phyloP scores from a whole-genome alignment of 2,888 invertebrate genomes.

The Cyrtodaria siliqua region DNA sequence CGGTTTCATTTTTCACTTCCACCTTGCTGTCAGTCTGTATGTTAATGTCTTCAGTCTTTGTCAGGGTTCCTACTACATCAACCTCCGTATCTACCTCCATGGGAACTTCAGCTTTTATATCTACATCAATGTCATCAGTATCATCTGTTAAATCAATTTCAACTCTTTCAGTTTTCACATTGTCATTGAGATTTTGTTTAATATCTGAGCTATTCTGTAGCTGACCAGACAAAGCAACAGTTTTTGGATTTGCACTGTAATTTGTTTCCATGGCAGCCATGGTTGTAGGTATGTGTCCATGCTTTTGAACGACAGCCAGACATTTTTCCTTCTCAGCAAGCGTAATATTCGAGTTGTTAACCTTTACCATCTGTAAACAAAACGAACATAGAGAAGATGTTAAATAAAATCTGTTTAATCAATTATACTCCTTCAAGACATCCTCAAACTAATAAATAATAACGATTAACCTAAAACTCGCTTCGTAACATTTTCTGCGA shows the following conservation, averaged over 20 bases:
- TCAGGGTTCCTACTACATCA: background rate
- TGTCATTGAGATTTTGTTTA: conserved; percentile 1
- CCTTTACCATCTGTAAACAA: conserved; percentile 80
- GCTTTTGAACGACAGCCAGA: conserved; percentile 65
- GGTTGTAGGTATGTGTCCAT: conserved; percentile 32
- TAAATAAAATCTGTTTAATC: too few species aligned
- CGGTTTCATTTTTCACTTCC: conserved; percentile 1
- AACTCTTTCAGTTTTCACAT: conserved; percentile 5
- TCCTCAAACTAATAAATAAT: too few species aligned
- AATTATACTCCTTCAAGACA: too few species aligned
- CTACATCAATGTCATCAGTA: too few species aligned
- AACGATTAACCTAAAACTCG: too few species aligned
- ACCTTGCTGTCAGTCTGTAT: background rate
- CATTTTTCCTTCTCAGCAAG: conserved; percentile 68
- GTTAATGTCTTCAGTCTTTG: too few species aligned
- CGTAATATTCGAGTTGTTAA: conserved; percentile 73
- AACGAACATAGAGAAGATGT: too few species aligned
- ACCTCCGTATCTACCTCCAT: conserved; percentile 19
- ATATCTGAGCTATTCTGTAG: background rate
- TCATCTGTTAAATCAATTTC: background rate
- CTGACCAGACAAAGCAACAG: background rate
- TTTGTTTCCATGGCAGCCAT: conserved; percentile 31
- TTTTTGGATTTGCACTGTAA: conserved; percentile 3
- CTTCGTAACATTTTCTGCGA: too few species aligned
- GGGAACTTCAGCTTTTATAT: conserved; percentile 18